Conservation (phyloP, 2,888 invertebrate genomes). For the Diabrotica balteata region DNA sequence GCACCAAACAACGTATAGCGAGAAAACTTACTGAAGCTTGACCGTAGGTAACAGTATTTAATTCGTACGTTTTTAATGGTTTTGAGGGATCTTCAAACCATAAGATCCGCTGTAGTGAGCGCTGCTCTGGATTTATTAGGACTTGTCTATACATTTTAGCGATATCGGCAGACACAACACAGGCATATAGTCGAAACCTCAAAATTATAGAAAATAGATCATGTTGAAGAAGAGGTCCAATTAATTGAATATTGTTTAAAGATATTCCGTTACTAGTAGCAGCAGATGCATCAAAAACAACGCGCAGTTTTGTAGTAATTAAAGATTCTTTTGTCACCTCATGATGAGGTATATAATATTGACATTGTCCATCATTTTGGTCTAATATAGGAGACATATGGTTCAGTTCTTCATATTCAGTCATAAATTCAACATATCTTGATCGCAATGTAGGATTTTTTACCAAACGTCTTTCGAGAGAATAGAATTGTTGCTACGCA, state of each 20-base stretch:
- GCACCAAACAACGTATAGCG: constrained; percentile 21
- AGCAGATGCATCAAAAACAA: too few relatives aligned
- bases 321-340: constrained; percentile 27
- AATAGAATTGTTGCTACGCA: constrained; percentile 23
- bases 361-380: neutral
- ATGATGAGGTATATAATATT: constrained; percentile 32
- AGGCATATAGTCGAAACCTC: constrained; percentile 30
- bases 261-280: too few relatives aligned
- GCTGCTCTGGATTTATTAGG: too few relatives aligned
- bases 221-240: constrained; percentile 26
- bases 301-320: constrained; percentile 32
- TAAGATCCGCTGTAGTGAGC: too few relatives aligned
- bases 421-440: constrained; percentile 34
- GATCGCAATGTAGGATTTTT: constrained; percentile 25
- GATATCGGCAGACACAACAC: constrained; percentile 33
- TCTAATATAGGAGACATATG: constrained; percentile 17
- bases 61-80: too few relatives aligned
- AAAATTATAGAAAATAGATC: constrained; percentile 31
- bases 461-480: constrained; percentile 26
- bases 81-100: too few relatives aligned
- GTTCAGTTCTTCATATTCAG: constrained; percentile 16
- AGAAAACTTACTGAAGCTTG: constrained; percentile 22
- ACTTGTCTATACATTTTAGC: constrained; percentile 41
- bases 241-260: too few relatives aligned
- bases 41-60: constrained; percentile 35